Conservation (phyloP, 2,113 vertebrate genomes). For the Chionis minor region DNA sequence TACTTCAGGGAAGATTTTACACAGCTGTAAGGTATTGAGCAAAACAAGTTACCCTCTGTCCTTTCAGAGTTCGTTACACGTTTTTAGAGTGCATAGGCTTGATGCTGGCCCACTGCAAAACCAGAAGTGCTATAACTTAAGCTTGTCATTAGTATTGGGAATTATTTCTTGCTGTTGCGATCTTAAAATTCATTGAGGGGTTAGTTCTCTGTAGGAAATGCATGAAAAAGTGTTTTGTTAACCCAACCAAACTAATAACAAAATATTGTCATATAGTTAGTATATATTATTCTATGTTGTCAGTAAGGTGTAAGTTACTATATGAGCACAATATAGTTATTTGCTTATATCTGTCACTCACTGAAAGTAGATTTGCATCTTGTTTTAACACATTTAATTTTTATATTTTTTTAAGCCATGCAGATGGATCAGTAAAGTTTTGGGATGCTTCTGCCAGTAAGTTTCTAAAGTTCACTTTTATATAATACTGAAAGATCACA, state of each 20-base stretch:
- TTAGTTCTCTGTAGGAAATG: neutral
- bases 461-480: slow-evolving; percentile 66
- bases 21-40: neutral
- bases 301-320: neutral
- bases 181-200: neutral
- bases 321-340: neutral
- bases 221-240: neutral
- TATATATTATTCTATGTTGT: neutral
- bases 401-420: slow-evolving; percentile 85
- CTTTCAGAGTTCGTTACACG: neutral
- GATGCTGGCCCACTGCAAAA: neutral
- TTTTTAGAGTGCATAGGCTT: neutral
- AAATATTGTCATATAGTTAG: neutral
- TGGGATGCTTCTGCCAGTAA: slow-evolving; percentile 93
- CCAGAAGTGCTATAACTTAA: neutral
- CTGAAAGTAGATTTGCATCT: neutral
- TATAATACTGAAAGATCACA: neutral
- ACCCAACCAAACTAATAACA: neutral
- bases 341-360: neutral
- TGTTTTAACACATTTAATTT: slow-evolving; percentile 66
- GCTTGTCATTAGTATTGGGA: neutral
- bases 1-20: neutral
- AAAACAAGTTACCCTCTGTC: neutral
- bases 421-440: slow-evolving; percentile 97
- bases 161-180: neutral